Evolutionary conservation across 2,113 vertebrate species (phyloP), one percentile per base, ranked within the genome.

Genomic region (Oophaga pumilio): DNA sequence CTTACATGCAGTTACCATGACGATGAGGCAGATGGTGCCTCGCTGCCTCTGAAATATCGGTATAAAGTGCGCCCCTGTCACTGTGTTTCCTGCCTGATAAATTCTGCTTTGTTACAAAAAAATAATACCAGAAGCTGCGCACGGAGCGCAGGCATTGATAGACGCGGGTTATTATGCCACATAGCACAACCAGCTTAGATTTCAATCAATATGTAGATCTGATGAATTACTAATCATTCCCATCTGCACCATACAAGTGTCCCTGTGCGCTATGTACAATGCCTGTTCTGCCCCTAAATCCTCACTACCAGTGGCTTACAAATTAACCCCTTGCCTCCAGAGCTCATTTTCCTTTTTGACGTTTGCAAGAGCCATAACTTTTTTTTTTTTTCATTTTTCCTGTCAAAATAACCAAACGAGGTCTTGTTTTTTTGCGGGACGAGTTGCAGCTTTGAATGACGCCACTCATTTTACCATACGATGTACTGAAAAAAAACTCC

Each of bases 21-120:
- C 83, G 76, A 86, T 86, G 84, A 86, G 59, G 59, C 84, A 86
- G 73, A 62, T 77, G 49, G 84, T 77, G 60, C 53, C 73, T 24
- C 84, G 26, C 78, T 85, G 57, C 52, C 73, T 60, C 84, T 64
- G 84, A 26, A 59, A 85, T 85, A 64, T 52, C 33, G 77, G 33
- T n/a, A 56, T 26, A 77, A 86, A 66, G 43, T 78, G 33, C 22
- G 15, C 59, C 74, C 17, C 24, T 64, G 43, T 59, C 28, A 62
- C 76, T 85, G 74, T 49, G 79, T 24, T 82, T 82, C 26, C 80
- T 64, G 64, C 80, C 64, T 82, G 80, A 82, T 82, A 82, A 82
- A 66, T 62, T 24, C 18, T 10, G 80, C 80, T 82, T 82, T 82
- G 60, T 64, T 68, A 57, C 33, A 50, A 50, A 59, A 79, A 68